These are phyloP conservation scores for Conistra vaccinii DNA, from an alignment of 2,888 invertebrate genomes.

Conservation along the genomic window DNA sequence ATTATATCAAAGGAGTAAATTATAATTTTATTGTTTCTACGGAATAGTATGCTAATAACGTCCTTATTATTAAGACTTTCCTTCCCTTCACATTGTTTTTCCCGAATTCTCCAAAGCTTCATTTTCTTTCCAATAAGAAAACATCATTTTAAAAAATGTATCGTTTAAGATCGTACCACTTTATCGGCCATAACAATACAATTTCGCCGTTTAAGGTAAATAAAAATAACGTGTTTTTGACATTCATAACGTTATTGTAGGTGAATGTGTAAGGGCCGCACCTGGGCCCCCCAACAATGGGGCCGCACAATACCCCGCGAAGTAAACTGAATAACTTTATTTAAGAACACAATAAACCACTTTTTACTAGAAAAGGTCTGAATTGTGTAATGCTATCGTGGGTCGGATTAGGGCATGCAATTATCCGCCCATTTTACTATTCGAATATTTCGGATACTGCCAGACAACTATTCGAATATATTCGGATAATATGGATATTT, in stretches of 20 bases:
- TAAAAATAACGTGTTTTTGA: slow-evolving; percentile 87
- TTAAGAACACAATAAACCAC: slow-evolving; percentile 90
- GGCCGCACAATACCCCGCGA: slow-evolving; percentile 83
- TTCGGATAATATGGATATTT: too few species aligned
- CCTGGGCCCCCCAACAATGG: slow-evolving; percentile 85
- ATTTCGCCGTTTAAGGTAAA: slow-evolving; percentile 79
- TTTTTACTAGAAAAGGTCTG: slow-evolving; percentile 85
- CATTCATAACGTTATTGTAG: slow-evolving; percentile 87
- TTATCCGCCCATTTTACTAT: too few species aligned
- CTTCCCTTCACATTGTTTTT: not conserved
- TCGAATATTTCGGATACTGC: too few species aligned
- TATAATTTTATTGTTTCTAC: not conserved
- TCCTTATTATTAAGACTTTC: not conserved
- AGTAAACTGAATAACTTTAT: slow-evolving; percentile 89
- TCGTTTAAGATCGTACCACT: slow-evolving; percentile 70
- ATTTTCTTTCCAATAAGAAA: slow-evolving; percentile 23
- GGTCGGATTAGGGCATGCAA: too few species aligned
- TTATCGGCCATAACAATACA: slow-evolving; percentile 78
- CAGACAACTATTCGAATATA: too few species aligned
- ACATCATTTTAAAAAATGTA: slow-evolving; percentile 43
- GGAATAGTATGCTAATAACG: not conserved
- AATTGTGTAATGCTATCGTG: slow-evolving; percentile 79
- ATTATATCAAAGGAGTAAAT: not conserved
- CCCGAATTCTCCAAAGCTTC: not conserved
- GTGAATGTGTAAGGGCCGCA: slow-evolving; percentile 81